Base-by-base conservation (phyloP, 2,888 invertebrate species). In the Silvanus unidentatus region DNA sequence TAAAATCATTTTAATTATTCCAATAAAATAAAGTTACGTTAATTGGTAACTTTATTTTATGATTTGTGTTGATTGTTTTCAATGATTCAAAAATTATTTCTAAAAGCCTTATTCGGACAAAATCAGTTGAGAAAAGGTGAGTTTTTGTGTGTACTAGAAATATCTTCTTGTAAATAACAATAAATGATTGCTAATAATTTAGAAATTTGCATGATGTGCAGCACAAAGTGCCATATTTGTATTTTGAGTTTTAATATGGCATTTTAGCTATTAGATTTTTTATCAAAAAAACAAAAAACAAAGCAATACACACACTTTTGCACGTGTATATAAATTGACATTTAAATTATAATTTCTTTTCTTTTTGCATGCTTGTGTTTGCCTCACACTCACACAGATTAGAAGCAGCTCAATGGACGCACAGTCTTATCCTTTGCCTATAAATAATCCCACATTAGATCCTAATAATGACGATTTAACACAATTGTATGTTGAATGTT, bases 321-420 rank as follows among this genome's bases (percentile, higher is more conserved):
- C 34, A 32, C 34, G 38, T 45, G 48, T 44, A 44, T 48, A 50
- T 43, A 39, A 43, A 28, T 28, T 41, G 22, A 16, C 11, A 15
- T 16, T 45, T 38, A 16, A 30, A 36, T 27, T 40, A 63, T 57
- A 57, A 55, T 48, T 50, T 62, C 59, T 63, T 64, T 61, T 61
- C 62, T 62, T 64, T 58, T 70, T 70, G 69, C 68, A 69, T 67
- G 68, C 65, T 60, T 62, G 57, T 65, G 58, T 69, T 57, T 51
- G 37, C 48, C 52, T 57, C 60, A 59, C 43, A 53, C 48, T 43
- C 49, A 30, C 43, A 42, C 41, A 40, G 40, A 39, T n/a, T 39
- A 13, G 39, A 39, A 53, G 55, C 49, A 49, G 49, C 52, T 40
- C 49, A 47, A 45, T 48, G 51, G 50, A 53, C 48, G 52, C 45